These are phyloP conservation scores for Pogonophryne albipinna DNA, from an alignment of 2,797 vertebrate species.

Conservation along the genomic window DNA sequence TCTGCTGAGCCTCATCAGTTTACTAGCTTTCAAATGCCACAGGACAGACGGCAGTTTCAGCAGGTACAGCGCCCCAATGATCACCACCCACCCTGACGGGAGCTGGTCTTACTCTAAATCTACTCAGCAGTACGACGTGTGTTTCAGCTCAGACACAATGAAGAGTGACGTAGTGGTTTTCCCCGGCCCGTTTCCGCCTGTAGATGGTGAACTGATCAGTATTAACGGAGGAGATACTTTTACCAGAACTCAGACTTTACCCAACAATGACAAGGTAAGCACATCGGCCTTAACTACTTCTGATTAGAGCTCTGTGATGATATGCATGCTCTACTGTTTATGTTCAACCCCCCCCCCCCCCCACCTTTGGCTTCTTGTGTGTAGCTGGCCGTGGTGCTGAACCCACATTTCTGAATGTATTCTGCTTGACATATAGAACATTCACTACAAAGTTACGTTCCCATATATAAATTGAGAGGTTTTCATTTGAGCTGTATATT, in stretches of 20 bases:
- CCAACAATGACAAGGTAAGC: constrained; percentile 64
- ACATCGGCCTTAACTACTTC: background rate
- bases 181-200: constrained; percentile 46
- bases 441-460: background rate
- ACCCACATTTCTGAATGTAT: rapidly evolving
- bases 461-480: background rate
- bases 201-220: constrained; percentile 61
- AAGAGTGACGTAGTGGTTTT: constrained; percentile 49
- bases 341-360: background rate
- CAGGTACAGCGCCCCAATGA: constrained; percentile 28
- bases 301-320: too few species aligned
- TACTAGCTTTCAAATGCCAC: too few species aligned
- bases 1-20: too few species aligned
- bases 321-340: too few species aligned
- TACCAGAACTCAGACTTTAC: constrained; percentile 3
- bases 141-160: constrained; percentile 29
- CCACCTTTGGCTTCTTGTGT: background rate
- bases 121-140: constrained; percentile 70
- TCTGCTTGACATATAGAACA: too few species aligned
- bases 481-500: background rate
- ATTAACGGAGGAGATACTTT: constrained; percentile 41
- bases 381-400: constrained; percentile 25
- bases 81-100: constrained; percentile 50
- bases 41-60: background rate
- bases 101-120: constrained; percentile 71